Evolutionary conservation across 2,113 vertebrate species (phyloP).

Genomic region (Benitochromis conjunctus): DNA sequence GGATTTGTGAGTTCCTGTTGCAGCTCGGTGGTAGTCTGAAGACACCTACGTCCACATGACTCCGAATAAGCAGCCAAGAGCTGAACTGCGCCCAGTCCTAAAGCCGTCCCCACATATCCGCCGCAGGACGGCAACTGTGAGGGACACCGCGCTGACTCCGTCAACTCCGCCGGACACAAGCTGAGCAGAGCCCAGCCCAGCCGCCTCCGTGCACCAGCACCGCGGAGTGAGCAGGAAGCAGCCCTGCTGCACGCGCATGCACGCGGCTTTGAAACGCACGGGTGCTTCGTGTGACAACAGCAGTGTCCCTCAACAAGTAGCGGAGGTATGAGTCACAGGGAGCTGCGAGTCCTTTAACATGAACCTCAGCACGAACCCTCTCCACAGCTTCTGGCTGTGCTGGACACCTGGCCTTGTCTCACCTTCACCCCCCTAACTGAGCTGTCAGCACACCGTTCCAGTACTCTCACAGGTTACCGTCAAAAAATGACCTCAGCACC

Average conservation of each 20-base stretch:
- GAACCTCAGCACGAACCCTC: not conserved
- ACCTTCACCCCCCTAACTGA: too few relatives aligned
- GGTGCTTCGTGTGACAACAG: not conserved
- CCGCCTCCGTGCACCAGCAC: not conserved
- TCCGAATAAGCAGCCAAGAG: not conserved
- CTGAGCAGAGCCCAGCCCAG: not conserved
- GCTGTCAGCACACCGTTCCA: too few relatives aligned
- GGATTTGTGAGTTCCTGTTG: constrained; percentile 11
- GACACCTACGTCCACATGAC: not conserved
- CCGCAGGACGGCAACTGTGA: not conserved
- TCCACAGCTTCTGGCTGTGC: not conserved
- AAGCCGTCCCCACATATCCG: not conserved
- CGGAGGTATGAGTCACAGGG: not conserved
- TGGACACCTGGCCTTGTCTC: not conserved
- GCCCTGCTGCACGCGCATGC: not conserved
- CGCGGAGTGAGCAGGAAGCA: not conserved
- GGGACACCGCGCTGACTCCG: not conserved
- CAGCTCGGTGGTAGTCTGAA: not conserved
- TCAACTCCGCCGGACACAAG: not conserved
- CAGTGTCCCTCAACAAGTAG: not conserved
- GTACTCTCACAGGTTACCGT: not conserved
- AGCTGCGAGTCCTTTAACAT: not conserved
- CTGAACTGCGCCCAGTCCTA: not conserved
- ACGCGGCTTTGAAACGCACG: not conserved
- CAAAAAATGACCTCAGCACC: not conserved